Conservation (phyloP, 2,888 invertebrate genomes). For the Silvanus unidentatus region DNA sequence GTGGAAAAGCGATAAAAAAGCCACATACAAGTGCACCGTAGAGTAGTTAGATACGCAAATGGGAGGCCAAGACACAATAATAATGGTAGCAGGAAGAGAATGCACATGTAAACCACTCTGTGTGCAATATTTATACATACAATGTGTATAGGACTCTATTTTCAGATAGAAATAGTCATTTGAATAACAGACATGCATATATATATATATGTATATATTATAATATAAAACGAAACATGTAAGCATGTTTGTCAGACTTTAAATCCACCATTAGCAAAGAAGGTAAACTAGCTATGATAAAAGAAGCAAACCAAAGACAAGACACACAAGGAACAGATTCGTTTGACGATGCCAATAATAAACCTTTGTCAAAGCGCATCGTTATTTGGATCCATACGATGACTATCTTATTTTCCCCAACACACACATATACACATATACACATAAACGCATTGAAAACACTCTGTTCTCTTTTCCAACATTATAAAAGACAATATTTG, state of each 20-base stretch:
- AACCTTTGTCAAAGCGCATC: constrained; percentile 41
- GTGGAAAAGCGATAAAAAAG: too few relatives aligned
- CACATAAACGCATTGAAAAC: too few relatives aligned
- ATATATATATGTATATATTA: background rate
- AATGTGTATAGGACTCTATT: constrained; percentile 2
- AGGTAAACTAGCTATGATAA: constrained; percentile 38
- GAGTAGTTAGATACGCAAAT: background rate
- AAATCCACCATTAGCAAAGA: constrained; percentile 43
- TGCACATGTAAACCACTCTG: background rate
- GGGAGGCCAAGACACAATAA: background rate
- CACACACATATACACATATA: too few relatives aligned
- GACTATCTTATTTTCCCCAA: background rate
- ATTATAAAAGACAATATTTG: too few relatives aligned
- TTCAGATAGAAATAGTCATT: constrained; percentile 29
- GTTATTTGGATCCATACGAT: constrained; percentile 29
- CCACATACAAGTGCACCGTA: background rate
- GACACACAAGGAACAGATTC: constrained; percentile 25
- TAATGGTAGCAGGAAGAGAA: background rate
- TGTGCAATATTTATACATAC: background rate
- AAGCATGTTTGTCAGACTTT: constrained; percentile 37
- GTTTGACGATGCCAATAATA: constrained; percentile 44
- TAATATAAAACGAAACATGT: constrained; percentile 24
- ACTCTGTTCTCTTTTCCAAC: too few relatives aligned
- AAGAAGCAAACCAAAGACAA: constrained; percentile 25
- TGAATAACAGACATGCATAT: constrained; percentile 37